Conservation (phyloP, 2,113 vertebrate genomes). For the Mionectes macconnelli region DNA sequence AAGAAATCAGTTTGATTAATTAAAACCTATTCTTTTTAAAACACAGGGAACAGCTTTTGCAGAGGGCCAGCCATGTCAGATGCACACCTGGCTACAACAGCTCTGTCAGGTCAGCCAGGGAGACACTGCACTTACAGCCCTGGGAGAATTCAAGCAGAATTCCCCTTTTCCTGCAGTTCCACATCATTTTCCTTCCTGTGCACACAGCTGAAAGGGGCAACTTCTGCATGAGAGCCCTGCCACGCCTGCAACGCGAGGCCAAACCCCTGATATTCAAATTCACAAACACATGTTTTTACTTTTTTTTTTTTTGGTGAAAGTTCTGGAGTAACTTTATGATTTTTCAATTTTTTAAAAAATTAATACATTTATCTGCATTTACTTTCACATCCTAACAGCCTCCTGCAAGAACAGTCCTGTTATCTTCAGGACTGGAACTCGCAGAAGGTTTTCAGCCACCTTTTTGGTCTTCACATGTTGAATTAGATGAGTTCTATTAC, state of each 20-base stretch:
- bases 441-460: rapidly evolving
- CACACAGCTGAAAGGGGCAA: neutral
- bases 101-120: neutral
- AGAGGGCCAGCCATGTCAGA: neutral
- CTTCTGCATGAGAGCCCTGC: neutral
- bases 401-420: rapidly evolving
- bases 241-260: neutral
- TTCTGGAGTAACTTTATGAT: neutral
- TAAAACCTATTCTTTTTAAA: neutral
- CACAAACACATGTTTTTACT: neutral
- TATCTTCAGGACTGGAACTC: neutral
- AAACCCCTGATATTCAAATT: neutral
- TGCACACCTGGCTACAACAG: neutral
- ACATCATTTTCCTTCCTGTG: neutral
- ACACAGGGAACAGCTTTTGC: neutral
- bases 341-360: neutral
- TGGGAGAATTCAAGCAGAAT: neutral
- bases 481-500: neutral
- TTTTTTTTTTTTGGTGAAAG: neutral
- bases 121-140: neutral
- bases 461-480: no score
- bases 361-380: rapidly evolving
- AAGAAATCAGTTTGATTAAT: neutral
- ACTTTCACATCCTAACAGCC: neutral
- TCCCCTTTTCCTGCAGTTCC: neutral